A percentile compares a stretch with the other conserved stretches of the same genome.
These are phyloP conservation scores for Danio aesculapii DNA, from an alignment of 2,797 vertebrate genomes.

Conservation along the genomic window DNA sequence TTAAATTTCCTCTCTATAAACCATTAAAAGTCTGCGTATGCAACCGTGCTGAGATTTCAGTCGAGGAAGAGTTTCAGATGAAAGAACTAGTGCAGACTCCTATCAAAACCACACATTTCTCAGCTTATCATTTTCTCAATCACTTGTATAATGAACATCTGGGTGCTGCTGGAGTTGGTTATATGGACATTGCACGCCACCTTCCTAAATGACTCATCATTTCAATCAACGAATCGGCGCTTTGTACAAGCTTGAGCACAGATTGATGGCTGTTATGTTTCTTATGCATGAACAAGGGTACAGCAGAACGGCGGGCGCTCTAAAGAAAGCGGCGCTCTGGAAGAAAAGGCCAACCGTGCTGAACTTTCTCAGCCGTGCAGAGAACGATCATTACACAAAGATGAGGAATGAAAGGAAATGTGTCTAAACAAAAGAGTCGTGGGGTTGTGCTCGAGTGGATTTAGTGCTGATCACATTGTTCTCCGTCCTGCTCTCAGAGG, in stretches of 20 bases:
- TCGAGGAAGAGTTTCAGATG: neutral
- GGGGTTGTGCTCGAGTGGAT: slow-evolving; percentile 65
- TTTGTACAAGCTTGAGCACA: slow-evolving; percentile 2
- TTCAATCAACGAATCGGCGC: neutral
- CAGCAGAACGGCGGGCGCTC: neutral
- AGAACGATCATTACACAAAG: slow-evolving; percentile 29
- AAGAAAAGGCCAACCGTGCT: slow-evolving; percentile 46
- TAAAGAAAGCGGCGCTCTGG: slow-evolving; percentile 19
- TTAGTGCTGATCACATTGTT: slow-evolving; percentile 72
- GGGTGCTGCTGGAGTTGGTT: neutral
- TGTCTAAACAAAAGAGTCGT: slow-evolving; percentile 44
- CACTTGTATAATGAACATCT: slow-evolving; percentile 2
- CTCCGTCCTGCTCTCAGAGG: slow-evolving; percentile 66
- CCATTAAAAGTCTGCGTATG: neutral
- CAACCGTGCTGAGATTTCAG: neutral
- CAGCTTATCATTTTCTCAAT: neutral
- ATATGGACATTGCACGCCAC: neutral
- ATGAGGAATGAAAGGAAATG: slow-evolving; percentile 29
- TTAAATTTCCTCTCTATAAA: slow-evolving; percentile 6
- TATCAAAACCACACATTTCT: neutral
- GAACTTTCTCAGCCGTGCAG: slow-evolving; percentile 34
- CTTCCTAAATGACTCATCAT: neutral
- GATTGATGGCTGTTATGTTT: slow-evolving; percentile 12
- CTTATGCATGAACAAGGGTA: slow-evolving; percentile 6
- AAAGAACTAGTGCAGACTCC: neutral